Base-by-base conservation (phyloP, 2,888 invertebrate species). In the Cataglyphis rosenhaueri region DNA sequence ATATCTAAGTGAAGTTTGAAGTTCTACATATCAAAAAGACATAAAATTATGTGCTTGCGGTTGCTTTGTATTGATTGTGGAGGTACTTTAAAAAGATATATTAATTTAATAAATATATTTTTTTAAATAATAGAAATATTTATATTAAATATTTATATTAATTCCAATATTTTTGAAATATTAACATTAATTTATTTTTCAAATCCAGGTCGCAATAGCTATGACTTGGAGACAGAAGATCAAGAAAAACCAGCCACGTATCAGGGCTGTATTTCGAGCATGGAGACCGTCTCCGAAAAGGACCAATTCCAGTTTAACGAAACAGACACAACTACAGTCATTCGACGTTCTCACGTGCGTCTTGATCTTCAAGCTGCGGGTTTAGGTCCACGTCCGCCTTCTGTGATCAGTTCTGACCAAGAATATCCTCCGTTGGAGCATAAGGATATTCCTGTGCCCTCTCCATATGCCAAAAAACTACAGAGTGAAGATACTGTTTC, bases 301-400 rank as follows among this genome's bases (percentile, higher is more conserved):
- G 92, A 92, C 52, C 89, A 89, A 35, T 89, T 86, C 59, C 91
- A 93, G 84, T 94, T 94, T 65, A 92, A 88, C 35, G 94, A 94
- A 85, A 91, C 92, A 3, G 92, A 93, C 48, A 93, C 92, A 4
- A 93, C 94, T 21, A 94, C 94, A 3, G 93, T 94, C 25, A 93
- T 94, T 25, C 91, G 94, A 81, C 91, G 94, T 81, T 93, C 94
- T n/a, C 94, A 94, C 92, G 96, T 96, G 87, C 96, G 96, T 35
- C 94, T 96, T 73, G 96, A 96, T 93, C 95, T 96, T 92, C 96
- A 96, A 85, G 96, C 96, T 18, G 96, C 96, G 29, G 96, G 96
- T 38, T 92, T 96, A 87, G 96, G 96, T 90, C 96, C 95, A 83
- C 96, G 95, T 87, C 96, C 96, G 91, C 95, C 97, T 18, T 97